These are phyloP conservation scores for Catocala nupta DNA, from an alignment of 2,888 invertebrate genomes.

Conservation along the genomic window DNA sequence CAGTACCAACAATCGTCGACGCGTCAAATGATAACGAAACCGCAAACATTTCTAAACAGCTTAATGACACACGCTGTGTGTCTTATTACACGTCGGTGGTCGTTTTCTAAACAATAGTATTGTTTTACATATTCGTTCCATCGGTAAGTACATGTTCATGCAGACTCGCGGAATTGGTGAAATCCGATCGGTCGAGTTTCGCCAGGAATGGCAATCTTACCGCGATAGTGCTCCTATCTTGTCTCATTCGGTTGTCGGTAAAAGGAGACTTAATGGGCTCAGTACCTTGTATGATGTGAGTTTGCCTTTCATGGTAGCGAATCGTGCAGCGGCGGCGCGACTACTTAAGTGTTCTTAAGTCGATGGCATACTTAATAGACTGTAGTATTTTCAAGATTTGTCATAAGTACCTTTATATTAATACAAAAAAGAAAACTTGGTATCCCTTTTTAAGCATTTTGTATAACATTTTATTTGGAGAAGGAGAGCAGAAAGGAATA, in stretches of 20 bases:
- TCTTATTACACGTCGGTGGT: slow-evolving; percentile 21
- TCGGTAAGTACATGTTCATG: slow-evolving; percentile 19
- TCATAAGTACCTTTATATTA: no score
- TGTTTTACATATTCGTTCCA: slow-evolving; percentile 51
- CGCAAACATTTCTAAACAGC: slow-evolving; percentile 23
- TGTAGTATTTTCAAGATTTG: no score
- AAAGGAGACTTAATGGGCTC: slow-evolving; percentile 28
- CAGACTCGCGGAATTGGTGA: slow-evolving; percentile 50
- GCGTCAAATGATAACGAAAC: background rate
- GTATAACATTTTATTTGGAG: no score
- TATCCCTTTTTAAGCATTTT: no score
- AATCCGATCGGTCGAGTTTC: slow-evolving; percentile 48
- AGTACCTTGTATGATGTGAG: slow-evolving; percentile 14
- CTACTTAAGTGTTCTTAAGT: no score
- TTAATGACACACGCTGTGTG: slow-evolving; percentile 14
- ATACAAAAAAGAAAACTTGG: no score
- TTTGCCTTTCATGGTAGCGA: slow-evolving; percentile 32
- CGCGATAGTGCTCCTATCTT: slow-evolving; percentile 22
- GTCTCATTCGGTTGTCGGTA: slow-evolving; percentile 26
- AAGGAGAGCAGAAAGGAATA: no score
- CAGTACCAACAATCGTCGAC: no score
- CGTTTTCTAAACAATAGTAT: slow-evolving; percentile 42
- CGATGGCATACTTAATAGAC: no score
- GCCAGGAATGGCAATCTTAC: slow-evolving; percentile 45
- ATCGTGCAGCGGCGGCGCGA: slow-evolving; percentile 6